Conservation (phyloP, 2,888 invertebrate species). For the Drosophila dives region DNA sequence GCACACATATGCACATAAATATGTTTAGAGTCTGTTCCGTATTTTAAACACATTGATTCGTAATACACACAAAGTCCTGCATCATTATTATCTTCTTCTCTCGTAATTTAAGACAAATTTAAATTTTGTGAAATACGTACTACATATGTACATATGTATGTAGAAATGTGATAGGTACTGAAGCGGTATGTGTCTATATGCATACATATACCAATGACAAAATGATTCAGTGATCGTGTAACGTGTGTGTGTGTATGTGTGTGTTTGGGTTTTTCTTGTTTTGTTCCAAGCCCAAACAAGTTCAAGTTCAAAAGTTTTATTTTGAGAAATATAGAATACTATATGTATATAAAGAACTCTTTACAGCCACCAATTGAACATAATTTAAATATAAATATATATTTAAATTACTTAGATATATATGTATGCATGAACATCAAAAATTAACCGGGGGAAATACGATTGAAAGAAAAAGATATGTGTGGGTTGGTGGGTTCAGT, state of each 20-base stretch:
- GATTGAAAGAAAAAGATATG: background rate
- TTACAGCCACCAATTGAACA: slow-evolving; percentile 26
- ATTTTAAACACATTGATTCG: slow-evolving; percentile 5
- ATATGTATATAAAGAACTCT: slow-evolving; percentile 16
- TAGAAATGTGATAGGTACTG: background rate
- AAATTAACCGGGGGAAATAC: slow-evolving; percentile 25
- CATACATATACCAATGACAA: background rate
- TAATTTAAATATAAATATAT: slow-evolving; percentile 18
- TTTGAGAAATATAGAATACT: slow-evolving; percentile 17
- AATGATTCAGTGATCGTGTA: slow-evolving; percentile 15
- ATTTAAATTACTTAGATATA: slow-evolving; percentile 11
- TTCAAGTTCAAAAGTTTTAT: slow-evolving; percentile 27
- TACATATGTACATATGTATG: background rate
- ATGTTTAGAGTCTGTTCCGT: slow-evolving; percentile 10
- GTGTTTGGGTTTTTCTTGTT: slow-evolving; percentile 10
- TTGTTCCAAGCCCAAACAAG: slow-evolving; percentile 28
- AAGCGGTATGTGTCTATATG: slow-evolving; percentile 2
- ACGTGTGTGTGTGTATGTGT: slow-evolving; percentile 6
- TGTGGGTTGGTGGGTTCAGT: background rate
- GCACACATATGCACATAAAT: slow-evolving; percentile 9
- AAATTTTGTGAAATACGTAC: background rate
- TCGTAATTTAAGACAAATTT: background rate
- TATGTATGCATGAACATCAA: slow-evolving; percentile 42
- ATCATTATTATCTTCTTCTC: background rate
- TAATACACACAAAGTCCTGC: background rate